Evolutionary conservation across 2,797 vertebrate genomes (phyloP).

Genomic region (Alectoris magna): DNA sequence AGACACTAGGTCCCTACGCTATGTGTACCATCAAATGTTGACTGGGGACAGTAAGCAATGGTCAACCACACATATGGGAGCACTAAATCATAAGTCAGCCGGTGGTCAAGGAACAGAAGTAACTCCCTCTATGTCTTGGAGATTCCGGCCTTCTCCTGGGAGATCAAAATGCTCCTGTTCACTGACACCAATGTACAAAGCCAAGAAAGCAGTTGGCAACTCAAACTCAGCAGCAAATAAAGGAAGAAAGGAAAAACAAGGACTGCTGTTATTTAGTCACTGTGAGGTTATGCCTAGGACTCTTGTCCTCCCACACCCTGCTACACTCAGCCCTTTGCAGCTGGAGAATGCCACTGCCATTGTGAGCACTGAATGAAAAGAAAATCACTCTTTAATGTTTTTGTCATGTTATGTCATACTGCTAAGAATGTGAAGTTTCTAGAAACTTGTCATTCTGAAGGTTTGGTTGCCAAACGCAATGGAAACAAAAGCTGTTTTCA

Average conservation of each 20-base stretch:
- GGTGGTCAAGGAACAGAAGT: background rate
- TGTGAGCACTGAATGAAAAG: background rate
- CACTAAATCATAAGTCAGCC: background rate
- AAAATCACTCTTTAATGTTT: background rate
- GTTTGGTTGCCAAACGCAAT: conserved; percentile 11
- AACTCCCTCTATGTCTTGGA: background rate
- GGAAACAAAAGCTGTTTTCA: conserved; percentile 11
- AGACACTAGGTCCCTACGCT: background rate
- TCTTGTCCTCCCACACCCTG: background rate
- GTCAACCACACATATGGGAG: too few species aligned
- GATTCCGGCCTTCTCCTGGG: background rate
- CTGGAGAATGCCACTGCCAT: background rate
- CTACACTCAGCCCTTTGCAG: background rate
- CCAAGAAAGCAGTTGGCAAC: background rate
- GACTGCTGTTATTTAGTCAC: background rate
- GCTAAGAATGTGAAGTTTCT: background rate
- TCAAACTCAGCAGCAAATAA: background rate
- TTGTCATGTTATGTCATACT: background rate
- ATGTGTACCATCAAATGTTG: background rate
- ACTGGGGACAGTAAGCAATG: background rate
- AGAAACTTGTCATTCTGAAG: background rate
- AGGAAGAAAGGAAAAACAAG: background rate
- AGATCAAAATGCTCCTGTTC: background rate
- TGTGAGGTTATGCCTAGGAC: background rate
- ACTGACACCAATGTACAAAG: background rate